These are phyloP conservation scores for Lepidochrysops patricia DNA, from an alignment of 2,888 invertebrate species.

Conservation along the genomic window DNA sequence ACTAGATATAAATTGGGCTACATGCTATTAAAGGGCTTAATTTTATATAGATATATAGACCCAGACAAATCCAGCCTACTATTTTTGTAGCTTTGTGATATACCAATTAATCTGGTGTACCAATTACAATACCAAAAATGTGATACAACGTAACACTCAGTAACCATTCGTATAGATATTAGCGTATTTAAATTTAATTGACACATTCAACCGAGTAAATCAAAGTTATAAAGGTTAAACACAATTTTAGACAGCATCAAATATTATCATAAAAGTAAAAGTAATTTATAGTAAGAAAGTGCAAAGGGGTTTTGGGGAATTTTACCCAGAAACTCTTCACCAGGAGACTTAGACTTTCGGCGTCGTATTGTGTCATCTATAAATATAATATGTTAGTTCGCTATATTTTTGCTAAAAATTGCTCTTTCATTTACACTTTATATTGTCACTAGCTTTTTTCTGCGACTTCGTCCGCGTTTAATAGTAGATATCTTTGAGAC, in stretches of 20 bases:
- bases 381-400: background rate
- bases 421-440: background rate
- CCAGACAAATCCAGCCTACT: too few species aligned
- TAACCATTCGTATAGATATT: too few species aligned
- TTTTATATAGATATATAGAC: background rate
- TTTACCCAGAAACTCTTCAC: conserved; percentile 5
- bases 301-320: background rate
- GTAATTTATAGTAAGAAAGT: background rate
- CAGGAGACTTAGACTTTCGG: conserved; percentile 8
- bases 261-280: background rate
- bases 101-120: too few species aligned
- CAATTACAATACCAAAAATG: too few species aligned
- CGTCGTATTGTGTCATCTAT: conserved; percentile 12
- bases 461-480: too few species aligned
- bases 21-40: background rate
- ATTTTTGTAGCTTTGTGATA: too few species aligned
- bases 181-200: too few species aligned
- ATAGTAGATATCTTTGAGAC: too few species aligned
- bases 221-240: too few species aligned
- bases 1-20: background rate
- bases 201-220: too few species aligned
- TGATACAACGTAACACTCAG: too few species aligned
- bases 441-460: background rate
- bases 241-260: too few species aligned
- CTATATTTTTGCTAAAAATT: background rate